Evolutionary conservation across 1,140 invertebrate genomes (phyloP), one percentile per base, ranked within the genome.

Genomic region (Chymomyza costata): DNA sequence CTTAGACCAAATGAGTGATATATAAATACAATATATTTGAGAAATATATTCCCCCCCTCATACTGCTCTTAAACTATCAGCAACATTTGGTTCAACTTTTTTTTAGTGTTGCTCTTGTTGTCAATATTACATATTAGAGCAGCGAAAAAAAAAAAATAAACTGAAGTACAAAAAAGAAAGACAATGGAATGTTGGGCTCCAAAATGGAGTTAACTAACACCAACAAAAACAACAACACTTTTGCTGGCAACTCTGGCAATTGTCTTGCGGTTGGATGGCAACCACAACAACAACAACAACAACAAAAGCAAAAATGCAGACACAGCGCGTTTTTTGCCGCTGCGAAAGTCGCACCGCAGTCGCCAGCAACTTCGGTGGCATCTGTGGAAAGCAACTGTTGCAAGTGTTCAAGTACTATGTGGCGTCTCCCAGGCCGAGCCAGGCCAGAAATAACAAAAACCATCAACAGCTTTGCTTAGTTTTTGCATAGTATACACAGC

Each of bases 121-220:
- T n/a, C 40, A 54, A 46, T 54, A 37, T 54, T 54, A 54, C 44
- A 54, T 54, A 47, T 47, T 47, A 15, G 44, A 35, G 34, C 13
- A 14, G 3, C 7, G 18, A 11, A 1, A 18, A 18, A 35, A 35
- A 48, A 38, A 52, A 74, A 49, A 73, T 53, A 78, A 78, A 65
- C 65, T 61, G 61, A 48, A 68, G 51, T 65, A 62, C 65, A 63
- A 76, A 69, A 46, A 55, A 78, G 73, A 46, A 55, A 78, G 73
- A 80, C 71, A 78, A 78, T 78, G 71, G 71, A 66, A 67, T 78
- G 62, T 56, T 63, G 58, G 51, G 73, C 46, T 66, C 59, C 73
- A 67, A 76, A 78, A 80, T 71, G 67, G 63, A 67, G 73, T 80
- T 78, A 54, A 63, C 73, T 56, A 78, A 78, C 68, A 64, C 11